Conservation (phyloP, 1,140 invertebrate genomes). For the Dendrolimus punctatus region DNA sequence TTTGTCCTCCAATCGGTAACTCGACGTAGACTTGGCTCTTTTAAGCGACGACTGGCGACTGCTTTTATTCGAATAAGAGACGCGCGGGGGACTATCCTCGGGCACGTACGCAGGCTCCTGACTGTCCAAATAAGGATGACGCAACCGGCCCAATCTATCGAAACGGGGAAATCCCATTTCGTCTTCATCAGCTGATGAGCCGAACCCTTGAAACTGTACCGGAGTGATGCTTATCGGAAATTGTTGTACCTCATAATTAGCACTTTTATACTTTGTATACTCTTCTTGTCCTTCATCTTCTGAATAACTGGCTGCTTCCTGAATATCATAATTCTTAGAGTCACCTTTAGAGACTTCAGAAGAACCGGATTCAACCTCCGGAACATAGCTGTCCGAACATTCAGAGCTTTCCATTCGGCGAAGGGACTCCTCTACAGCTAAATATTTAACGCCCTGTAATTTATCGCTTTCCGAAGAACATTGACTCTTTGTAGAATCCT, state of each 20-base stretch:
- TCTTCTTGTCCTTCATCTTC: slow-evolving; percentile 70
- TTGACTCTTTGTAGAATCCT: slow-evolving; percentile 69
- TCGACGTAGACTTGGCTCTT: slow-evolving; percentile 37
- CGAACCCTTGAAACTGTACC: slow-evolving; percentile 73
- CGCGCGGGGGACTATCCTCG: slow-evolving; percentile 52
- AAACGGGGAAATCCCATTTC: slow-evolving; percentile 76
- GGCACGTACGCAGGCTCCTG: slow-evolving; percentile 60
- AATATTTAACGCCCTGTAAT: slow-evolving; percentile 50
- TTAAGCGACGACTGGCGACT: slow-evolving; percentile 61
- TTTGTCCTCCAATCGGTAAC: slow-evolving; percentile 43
- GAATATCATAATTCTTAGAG: slow-evolving; percentile 63
- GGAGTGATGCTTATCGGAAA: slow-evolving; percentile 61
- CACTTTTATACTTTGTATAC: slow-evolving; percentile 55
- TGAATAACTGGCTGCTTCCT: slow-evolving; percentile 70
- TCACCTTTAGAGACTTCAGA: slow-evolving; percentile 74
- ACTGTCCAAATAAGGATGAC: slow-evolving; percentile 66
- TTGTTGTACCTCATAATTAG: slow-evolving; percentile 49
- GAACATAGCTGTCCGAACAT: slow-evolving; percentile 77
- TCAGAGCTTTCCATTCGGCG: slow-evolving; percentile 73
- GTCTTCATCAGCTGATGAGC: slow-evolving; percentile 74
- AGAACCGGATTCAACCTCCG: slow-evolving; percentile 77
- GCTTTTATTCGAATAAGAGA: slow-evolving; percentile 58
- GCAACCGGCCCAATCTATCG: slow-evolving; percentile 71
- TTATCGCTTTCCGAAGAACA: slow-evolving; percentile 71
- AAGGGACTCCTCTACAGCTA: slow-evolving; percentile 49